Evolutionary conservation across 2,888 invertebrate genomes (phyloP), one percentile per base, ranked within the genome.

Genomic region (Aricia artaxerxes): DNA sequence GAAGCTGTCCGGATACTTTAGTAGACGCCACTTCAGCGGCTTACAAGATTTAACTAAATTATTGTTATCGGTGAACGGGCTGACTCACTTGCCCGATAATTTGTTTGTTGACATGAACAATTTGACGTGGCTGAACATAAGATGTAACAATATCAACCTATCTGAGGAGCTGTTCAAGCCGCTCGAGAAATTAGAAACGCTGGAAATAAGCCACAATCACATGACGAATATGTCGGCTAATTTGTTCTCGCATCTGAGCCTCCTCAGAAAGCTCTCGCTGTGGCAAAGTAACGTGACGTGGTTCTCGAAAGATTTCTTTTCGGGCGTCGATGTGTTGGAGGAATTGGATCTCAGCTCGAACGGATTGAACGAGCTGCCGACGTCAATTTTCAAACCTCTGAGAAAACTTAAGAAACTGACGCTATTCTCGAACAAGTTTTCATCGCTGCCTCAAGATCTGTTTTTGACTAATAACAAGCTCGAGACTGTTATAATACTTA

Each of bases 291-390:
- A 95, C 83, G 90, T 97, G 79, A 95, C 92, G 40, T 95, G 95
- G 88, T 92, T 97, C 64, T 94, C 95, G 24, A 92, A 95, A 81
- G 94, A 95, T 80, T 94, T 96, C 81, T 97, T 97, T 85, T 95
- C 95, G 53, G 95, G 96, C 76, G 94, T 96, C 2, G 90, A 94
- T 53, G 95, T 95, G 0, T 91, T 98, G 4, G 92, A 95, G 83
- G 95, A 95, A 82, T 92, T 98, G 81, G 97, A 97, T 90, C 88
- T 98, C 79, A 96, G 96, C 83, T 91, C 95, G 16, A 97, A 97
- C 87, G 93, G 95, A 78, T 93, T 97, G 82, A 94, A 95, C 80
- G 92, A 94, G 80, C 90, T 97, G 78, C 95, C 96, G 0, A 87
- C 93, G 7, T 95, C 95, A 83, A 93, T 96, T 77, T 97, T 97